Conservation (phyloP, 2,113 vertebrate species). For the Reinhardtius hippoglossoides region DNA sequence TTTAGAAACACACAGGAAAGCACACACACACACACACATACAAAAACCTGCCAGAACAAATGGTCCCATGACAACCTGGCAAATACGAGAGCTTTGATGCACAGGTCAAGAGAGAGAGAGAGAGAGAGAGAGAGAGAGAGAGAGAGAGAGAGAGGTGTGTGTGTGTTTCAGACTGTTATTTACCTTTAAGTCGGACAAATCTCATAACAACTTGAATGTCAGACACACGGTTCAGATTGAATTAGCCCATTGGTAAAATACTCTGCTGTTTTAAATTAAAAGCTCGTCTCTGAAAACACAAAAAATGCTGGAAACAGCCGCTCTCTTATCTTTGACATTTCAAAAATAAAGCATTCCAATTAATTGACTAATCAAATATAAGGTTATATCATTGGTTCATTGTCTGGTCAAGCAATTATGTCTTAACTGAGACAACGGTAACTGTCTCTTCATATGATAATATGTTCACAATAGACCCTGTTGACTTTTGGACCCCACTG, state of each 20-base stretch:
- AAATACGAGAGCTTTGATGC: neutral
- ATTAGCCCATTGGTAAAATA: slow-evolving; percentile 9
- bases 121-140: neutral
- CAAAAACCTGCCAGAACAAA: slow-evolving; percentile 16
- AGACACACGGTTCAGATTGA: slow-evolving; percentile 11
- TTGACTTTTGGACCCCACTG: neutral
- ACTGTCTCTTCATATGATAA: neutral
- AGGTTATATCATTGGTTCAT: neutral
- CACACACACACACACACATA: slow-evolving; percentile 22
- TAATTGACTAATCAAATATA: neutral
- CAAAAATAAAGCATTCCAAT: neutral
- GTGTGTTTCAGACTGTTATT: neutral
- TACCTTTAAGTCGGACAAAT: slow-evolving; percentile 7
- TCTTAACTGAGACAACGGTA: neutral
- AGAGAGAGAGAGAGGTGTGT: neutral
- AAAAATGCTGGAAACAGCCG: neutral
- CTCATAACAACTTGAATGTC: slow-evolving; percentile 28
- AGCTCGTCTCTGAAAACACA: neutral
- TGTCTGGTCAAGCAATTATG: neutral
- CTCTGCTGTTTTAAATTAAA: neutral
- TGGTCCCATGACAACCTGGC: no score
- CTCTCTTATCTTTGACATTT: neutral
- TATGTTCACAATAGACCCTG: neutral
- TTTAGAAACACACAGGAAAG: slow-evolving; percentile 7
- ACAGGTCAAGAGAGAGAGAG: neutral